Evolutionary conservation across 2,888 invertebrate species (phyloP), one percentile per base, ranked within the genome.

Genomic region (Ophioninae sp.): DNA sequence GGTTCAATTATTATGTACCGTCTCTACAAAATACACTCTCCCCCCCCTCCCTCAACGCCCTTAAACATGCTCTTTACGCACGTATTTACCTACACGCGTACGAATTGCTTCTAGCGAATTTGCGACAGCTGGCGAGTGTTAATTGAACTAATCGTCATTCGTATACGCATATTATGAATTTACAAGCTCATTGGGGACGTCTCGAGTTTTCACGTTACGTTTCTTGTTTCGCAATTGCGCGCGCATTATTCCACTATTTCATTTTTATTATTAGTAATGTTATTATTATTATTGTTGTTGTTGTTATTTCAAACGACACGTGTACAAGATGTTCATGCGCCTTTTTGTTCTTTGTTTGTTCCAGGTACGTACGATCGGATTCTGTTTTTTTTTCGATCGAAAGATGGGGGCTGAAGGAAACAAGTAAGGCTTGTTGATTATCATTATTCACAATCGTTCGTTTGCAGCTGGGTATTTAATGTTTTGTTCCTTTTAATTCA

Each of bases 311-410:
- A 75, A 83, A 81, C 79, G 65, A 23, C 77, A 62, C 50, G 69
- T 62, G 67, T 77, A 56, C 75, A 79, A 83, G 75, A 23, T 56
- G 23, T 44, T 65, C 8, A 13, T 56, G 17, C 6, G 10, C 75
- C 10, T 65, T 56, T 59, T 50, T 50, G 6, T 39, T 61, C 39
- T 50, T 61, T 74, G 65, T 85, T 17, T 86, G 85, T 87, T 85
- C 7, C 85, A 86, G 86, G 87, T 86, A 86, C 62, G 86, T 86
- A 75, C 79, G 81, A 84, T 0, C 39, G 8, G 56, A 68, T 39
- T 77, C n/a, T n/a, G n/a, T n/a, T 17, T 13, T 10, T 50, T 23
- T 44, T 41, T 39, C 39, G 44, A 62, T 44, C 30, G 44, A 73
- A 23, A n/a, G 59, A 72, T 68, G 30, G 64, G 8, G 7, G 20